Evolutionary conservation across 1,140 invertebrate species (phyloP), one percentile per base, ranked within the genome.

Genomic region (Halesus radiatus): DNA sequence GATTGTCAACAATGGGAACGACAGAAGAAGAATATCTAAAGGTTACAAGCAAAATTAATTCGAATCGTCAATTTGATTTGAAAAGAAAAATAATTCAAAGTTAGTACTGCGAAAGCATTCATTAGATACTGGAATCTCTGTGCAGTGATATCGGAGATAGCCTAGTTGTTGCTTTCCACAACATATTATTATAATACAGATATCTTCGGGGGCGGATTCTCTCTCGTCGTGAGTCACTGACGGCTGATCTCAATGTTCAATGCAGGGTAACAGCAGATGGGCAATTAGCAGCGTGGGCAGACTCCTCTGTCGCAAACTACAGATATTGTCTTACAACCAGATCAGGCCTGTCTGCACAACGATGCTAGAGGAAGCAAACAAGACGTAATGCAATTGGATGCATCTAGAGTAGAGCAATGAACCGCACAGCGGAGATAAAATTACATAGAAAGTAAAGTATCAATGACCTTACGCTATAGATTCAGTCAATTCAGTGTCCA

Each of bases 231-330:
- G 54, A 18, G 54, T 56, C 54, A 56, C 20, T 22, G 20, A 15
- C 18, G 62, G 22, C 6, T 64, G 62, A 23, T 64, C 62, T 64
- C 26, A 26, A 64, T 64, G 10, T 26, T 64, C 60, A 64, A 64
- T 64, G 62, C 23, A 26, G 62, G 62, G 22, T 64, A 29, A 29
- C 26, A 26, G 23, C 60, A 64, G 26, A 32, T 26, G 13, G 62
- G 22, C 62, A 64, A 32, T 29, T 64, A 23, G 32, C 62, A 16
- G 22, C 62, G 62, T 29, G 62, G 26, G 62, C 62, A 64, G 6
- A 23, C 26, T 29, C 5, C n/a, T 15, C 15, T 26, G 26, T 64
- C 26, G 62, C 26, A 6, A 23, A 22, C 4, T 26, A 29, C 22
- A 15, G 62, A 16, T 64, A 32, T 23, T 64, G 22, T 64, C 26